Evolutionary conservation across 92 coral and sea anemone genomes (phyloP), one percentile per base, ranked within the genome.

Genomic region (Isaurus tuberculatus): DNA sequence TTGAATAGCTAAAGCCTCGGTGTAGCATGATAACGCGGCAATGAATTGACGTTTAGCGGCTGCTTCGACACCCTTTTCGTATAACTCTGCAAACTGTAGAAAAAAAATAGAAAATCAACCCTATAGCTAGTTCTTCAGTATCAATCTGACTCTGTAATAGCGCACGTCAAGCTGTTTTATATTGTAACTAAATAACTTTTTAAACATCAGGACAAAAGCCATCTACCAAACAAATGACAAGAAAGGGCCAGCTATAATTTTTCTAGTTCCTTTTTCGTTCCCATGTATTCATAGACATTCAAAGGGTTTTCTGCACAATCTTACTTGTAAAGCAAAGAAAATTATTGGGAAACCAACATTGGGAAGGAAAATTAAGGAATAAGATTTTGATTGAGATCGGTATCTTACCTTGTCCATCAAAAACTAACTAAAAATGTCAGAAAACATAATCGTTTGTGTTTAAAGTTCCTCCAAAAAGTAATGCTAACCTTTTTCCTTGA

Each of bases 1-100:
- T 20, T 75, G 86, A 65, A 89, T 60, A 51, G 61, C 53, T 29
- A 93, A 72, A 9, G 98, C 98, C 37, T 92, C 93, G 1, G 93
- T 85, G 79, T 91, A 93, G 61, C 83, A 87, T 46, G 93, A 85
- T 64, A 93, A 85, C 17, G 98, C 98, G 83, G 91, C 91, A 32
- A 93, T 81, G 15, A 80, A 83, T 66, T 92, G 73, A 19, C 70
- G 90, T 77, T 81, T 81, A 31, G 86, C 46, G 49, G 90, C 92
- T 31, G 98, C 98, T 40, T 37, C 63, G 86, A 89, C 88, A 16
- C 95, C 98, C 72, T 85, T 89, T 37, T 86, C 27, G 42, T 80
- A 84, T 37, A 94, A 84, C 15, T 42, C 84, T 87, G 86, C 65
- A 70, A 94, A 89, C 98, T 94, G 73, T 36, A 83, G 66, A 11